A percentile compares a stretch with the other conserved stretches of the same genome.
Evolutionary conservation across 1,140 invertebrate species (phyloP).

Genomic region (Drosophila littoralis): DNA sequence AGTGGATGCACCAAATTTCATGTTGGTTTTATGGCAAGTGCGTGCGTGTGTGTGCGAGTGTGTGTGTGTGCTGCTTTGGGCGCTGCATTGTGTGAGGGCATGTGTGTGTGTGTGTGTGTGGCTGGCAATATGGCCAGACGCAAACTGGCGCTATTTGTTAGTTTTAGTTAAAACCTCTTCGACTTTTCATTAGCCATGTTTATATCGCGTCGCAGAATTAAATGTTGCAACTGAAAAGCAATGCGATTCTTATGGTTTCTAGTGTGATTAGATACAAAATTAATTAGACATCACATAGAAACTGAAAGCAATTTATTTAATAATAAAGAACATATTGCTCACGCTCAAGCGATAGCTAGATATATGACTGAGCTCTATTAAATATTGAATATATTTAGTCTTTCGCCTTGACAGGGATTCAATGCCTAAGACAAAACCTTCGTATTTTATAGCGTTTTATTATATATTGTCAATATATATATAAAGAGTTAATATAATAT

Average conservation of each 20-base stretch:
- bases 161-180: slow-evolving; percentile 39
- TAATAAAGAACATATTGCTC: no score
- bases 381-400: no score
- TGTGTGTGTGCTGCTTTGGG: slow-evolving; percentile 8
- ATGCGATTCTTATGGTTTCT: slow-evolving; percentile 6
- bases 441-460: no score
- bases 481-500: no score
- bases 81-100: slow-evolving; percentile 9
- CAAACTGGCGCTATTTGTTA: slow-evolving; percentile 62
- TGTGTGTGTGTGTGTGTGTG: slow-evolving; percentile 32
- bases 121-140: slow-evolving; percentile 29
- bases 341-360: no score
- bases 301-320: no score
- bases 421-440: no score
- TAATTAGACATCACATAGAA: no score
- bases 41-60: slow-evolving; percentile 27
- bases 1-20: slow-evolving; percentile 47
- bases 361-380: no score
- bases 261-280: not conserved
- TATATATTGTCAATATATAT: no score
- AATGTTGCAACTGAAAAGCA: slow-evolving; percentile 14
- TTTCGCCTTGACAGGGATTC: no score
- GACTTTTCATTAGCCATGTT: slow-evolving; percentile 62
- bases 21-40: slow-evolving; percentile 46
- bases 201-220: slow-evolving; percentile 32